Base-by-base conservation (phyloP, 2,888 invertebrate genomes). In the Mactromeris polynyma region DNA sequence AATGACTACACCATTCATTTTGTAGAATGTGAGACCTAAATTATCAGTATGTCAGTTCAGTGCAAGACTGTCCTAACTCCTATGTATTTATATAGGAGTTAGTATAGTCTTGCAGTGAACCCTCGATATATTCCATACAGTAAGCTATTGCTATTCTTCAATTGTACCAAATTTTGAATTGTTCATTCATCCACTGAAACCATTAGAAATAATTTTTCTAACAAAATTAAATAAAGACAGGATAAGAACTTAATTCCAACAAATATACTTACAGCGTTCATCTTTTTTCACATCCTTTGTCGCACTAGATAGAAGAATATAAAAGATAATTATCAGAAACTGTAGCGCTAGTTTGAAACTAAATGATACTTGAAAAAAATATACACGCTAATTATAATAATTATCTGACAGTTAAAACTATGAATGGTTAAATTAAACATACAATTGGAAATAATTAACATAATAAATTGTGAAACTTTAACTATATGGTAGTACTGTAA, bases 241-340 rank as follows among this genome's bases (percentile, higher is more conserved):
- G 17, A 46, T 46, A 46, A 46, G 46, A 46, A 2, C 14, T n/a
- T 54, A 6, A 54, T 19, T 54, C n/a, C 9, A 0, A 79, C 40
- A 83, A 51, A 17, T n/a, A 11, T 31, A 87, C 91, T 90, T 87
- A 93, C 92, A 91, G 89, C 91, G 91, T 40, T 92, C 93, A 91
- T 93, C 93, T 79, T 91, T 93, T 82, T 93, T 94, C 17, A 84
- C 73, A 33, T 93, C 93, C 88, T 94, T 93, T 21, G 90, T 21
- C 42, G 87, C 38, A 84, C 91, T 89, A 85, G 46, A 81, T 69
- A 33, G 33, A 31, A 83, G 46, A 73, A 83, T 4, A 46, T 21
- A 83, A 21, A 83, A 83, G n/a, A 83, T 0, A 73, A 73, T 14
- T 7, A 64, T 64, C 1, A 64, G 58, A 26, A 9, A 64, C 58